phyloP scores from a whole-genome alignment of 1,140 invertebrate genomes.

The Homalodisca vitripennis region DNA sequence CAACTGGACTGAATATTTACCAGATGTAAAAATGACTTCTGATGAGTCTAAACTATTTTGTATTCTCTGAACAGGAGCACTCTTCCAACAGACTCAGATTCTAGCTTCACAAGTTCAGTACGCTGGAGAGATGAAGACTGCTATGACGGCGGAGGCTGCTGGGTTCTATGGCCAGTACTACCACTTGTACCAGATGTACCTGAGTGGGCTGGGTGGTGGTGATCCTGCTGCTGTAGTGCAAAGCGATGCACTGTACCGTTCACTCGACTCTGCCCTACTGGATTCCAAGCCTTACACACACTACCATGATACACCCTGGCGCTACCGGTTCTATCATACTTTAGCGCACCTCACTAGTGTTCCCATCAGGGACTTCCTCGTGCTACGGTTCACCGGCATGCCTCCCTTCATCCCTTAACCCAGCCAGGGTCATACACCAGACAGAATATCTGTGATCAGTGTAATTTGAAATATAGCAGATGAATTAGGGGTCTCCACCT shows the following conservation, averaged over 20 bases:
- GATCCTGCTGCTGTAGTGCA: constrained; percentile 47
- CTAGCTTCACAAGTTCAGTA: constrained; percentile 52
- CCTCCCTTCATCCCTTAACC: constrained; percentile 43
- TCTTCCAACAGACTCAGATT: constrained; percentile 57
- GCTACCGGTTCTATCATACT: constrained; percentile 53
- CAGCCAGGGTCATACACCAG: too few species aligned
- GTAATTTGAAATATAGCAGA: too few species aligned
- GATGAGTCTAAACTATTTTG: too few species aligned
- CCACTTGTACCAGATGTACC: constrained; percentile 32
- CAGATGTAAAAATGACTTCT: too few species aligned
- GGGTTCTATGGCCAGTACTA: constrained; percentile 58
- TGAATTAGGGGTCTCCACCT: too few species aligned
- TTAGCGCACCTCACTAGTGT: constrained; percentile 53
- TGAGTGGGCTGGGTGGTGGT: constrained; percentile 44
- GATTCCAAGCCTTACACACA: constrained; percentile 49
- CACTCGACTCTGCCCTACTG: constrained; percentile 56
- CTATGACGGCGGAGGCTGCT: constrained; percentile 53
- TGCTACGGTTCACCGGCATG: constrained; percentile 54
- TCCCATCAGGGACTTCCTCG: constrained; percentile 53
- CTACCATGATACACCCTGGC: constrained; percentile 56
- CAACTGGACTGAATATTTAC: too few species aligned
- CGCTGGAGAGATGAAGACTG: constrained; percentile 53
- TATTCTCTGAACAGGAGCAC: constrained; percentile 50
- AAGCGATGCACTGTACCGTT: constrained; percentile 50
- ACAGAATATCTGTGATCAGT: too few species aligned